Percentiles rank a stretch among this genome's conserved stretches.
Conservation (phyloP, 2,113 vertebrate genomes). For the Quiscalus mexicanus region DNA sequence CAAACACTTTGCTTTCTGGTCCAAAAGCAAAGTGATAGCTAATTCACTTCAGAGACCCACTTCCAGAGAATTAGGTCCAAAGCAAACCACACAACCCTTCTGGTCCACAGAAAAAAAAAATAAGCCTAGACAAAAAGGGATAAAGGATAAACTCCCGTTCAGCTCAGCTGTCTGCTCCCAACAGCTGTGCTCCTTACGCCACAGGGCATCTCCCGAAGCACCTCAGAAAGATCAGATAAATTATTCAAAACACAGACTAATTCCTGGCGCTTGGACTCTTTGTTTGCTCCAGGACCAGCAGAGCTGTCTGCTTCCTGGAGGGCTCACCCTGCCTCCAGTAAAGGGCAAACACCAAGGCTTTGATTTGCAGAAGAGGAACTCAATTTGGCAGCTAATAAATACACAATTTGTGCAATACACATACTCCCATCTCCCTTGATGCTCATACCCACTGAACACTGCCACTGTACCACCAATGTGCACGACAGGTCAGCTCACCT, state of each 20-base stretch:
- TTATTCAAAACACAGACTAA: slow-evolving; percentile 31
- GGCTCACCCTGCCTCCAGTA: not conserved
- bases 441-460: not conserved
- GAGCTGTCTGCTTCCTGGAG: not conserved
- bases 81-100: not conserved
- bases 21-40: slow-evolving; percentile 1
- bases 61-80: slow-evolving; percentile 14
- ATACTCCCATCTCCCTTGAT: not conserved
- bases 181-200: not conserved
- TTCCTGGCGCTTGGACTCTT: not conserved
- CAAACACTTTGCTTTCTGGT: not conserved
- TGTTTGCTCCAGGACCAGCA: not conserved
- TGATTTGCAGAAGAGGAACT: slow-evolving; percentile 25
- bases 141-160: not conserved
- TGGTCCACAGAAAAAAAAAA: not conserved
- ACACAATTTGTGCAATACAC: not conserved
- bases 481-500: fast-evolving
- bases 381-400: slow-evolving; percentile 60
- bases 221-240: slow-evolving; percentile 30
- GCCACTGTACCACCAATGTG: fast-evolving
- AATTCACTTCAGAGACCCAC: not conserved
- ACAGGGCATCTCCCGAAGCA: not conserved
- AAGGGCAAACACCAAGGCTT: slow-evolving; percentile 27
- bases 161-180: not conserved
- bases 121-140: not conserved